phyloP scores from a whole-genome alignment of 2,797 vertebrate genomes.

The Microchirus variegatus region DNA sequence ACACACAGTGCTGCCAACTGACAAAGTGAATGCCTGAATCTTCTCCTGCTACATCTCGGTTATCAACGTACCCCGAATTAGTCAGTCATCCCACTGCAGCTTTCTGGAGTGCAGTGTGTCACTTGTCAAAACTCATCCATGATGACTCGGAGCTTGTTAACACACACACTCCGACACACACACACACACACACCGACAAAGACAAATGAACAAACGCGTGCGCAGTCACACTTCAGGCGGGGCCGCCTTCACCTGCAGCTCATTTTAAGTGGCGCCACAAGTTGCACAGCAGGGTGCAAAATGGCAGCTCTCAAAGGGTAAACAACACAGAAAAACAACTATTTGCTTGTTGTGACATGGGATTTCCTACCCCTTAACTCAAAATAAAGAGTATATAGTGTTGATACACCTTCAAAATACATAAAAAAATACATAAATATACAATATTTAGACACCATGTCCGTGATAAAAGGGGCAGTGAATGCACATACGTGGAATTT shows the following conservation, averaged over 20 bases:
- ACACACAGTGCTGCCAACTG: conserved; percentile 49
- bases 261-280: conserved; percentile 68
- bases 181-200: conserved; percentile 32
- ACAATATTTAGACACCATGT: background rate
- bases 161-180: conserved; percentile 3
- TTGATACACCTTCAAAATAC: conserved; percentile 13
- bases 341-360: conserved; percentile 36
- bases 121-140: conserved; percentile 71
- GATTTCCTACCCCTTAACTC: conserved; percentile 27
- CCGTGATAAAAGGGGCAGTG: too few species aligned
- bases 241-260: conserved; percentile 65
- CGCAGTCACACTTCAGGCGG: conserved; percentile 59
- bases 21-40: conserved; percentile 65
- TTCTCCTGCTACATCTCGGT: conserved; percentile 58
- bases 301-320: conserved; percentile 50
- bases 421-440: conserved; percentile 2
- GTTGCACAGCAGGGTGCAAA: conserved; percentile 66
- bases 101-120: conserved; percentile 62
- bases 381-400: conserved; percentile 1
- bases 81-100: conserved; percentile 61
- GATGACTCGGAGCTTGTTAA: conserved; percentile 52
- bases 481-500: background rate
- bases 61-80: conserved; percentile 65
- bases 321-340: conserved; percentile 34
- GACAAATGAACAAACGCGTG: conserved; percentile 45